Conservation (phyloP, 2,113 vertebrate genomes). For the Prietella phreatophila region DNA sequence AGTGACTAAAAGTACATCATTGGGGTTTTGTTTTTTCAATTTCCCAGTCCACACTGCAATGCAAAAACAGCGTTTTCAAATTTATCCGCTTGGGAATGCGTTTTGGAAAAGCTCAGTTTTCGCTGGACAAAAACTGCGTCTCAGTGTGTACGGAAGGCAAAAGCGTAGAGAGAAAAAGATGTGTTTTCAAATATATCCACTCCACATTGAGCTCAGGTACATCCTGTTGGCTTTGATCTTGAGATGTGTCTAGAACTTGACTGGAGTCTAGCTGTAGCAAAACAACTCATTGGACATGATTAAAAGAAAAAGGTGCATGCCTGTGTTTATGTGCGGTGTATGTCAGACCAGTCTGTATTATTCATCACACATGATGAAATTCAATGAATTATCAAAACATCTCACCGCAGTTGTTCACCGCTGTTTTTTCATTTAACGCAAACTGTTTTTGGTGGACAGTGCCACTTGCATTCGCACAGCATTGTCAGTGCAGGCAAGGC, state of each 20-base stretch:
- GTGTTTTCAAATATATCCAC: too few relatives aligned
- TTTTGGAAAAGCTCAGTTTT: too few relatives aligned
- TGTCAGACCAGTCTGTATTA: not conserved
- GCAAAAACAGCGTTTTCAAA: too few relatives aligned
- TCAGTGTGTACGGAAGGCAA: too few relatives aligned
- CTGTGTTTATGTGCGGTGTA: not conserved
- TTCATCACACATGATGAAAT: not conserved
- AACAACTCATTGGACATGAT: not conserved
- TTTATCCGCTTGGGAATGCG: too few relatives aligned
- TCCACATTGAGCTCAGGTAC: not conserved
- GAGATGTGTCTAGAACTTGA: not conserved
- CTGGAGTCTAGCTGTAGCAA: not conserved
- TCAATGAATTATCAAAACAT: not conserved
- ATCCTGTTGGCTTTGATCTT: not conserved
- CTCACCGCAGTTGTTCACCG: not conserved
- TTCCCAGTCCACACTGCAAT: too few relatives aligned
- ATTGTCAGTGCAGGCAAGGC: not conserved
- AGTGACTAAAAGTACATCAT: too few relatives aligned
- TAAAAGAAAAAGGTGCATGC: not conserved
- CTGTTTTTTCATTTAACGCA: not conserved
- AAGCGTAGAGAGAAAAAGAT: too few relatives aligned
- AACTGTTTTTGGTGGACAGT: too few relatives aligned
- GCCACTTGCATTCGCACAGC: too few relatives aligned
- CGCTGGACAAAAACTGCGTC: too few relatives aligned
- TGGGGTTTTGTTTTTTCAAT: too few relatives aligned